phyloP scores from a whole-genome alignment of 2,888 invertebrate genomes.

The Acrocera orbiculus region DNA sequence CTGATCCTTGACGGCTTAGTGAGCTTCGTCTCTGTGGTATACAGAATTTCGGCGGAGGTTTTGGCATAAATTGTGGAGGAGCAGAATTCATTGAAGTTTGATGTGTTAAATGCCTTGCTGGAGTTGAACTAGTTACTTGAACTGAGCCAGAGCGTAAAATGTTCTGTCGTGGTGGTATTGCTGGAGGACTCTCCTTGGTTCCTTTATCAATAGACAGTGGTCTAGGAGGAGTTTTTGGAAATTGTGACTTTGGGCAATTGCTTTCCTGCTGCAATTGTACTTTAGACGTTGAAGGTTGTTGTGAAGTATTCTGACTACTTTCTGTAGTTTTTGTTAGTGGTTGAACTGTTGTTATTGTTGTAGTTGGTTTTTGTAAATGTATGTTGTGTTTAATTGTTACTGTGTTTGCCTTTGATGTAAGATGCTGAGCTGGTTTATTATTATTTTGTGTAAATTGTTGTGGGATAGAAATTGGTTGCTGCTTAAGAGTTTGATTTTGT shows the following conservation, averaged over 20 bases:
- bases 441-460: conserved; percentile 3
- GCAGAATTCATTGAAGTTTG: conserved; percentile 29
- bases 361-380: conserved; percentile 26
- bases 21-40: conserved; percentile 27
- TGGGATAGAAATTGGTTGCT: not conserved
- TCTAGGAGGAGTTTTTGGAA: conserved; percentile 28
- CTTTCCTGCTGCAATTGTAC: conserved; percentile 11
- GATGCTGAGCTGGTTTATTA: conserved; percentile 17
- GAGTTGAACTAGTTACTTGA: conserved; percentile 17
- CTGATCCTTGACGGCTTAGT: conserved; percentile 9
- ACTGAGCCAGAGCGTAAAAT: conserved; percentile 26
- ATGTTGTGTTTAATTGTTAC: conserved; percentile 26
- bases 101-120: conserved; percentile 20
- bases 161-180: conserved; percentile 26
- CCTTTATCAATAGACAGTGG: conserved; percentile 19
- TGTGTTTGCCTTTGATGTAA: conserved; percentile 17
- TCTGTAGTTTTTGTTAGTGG: conserved; percentile 18
- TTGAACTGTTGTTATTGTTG: conserved; percentile 28
- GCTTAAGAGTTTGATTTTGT: conserved; percentile 14
- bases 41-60: conserved; percentile 29
- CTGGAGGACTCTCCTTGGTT: conserved; percentile 25
- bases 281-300: conserved; percentile 11
- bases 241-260: conserved; percentile 7
- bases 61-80: conserved; percentile 28
- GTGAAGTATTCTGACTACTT: conserved; percentile 1